These are phyloP conservation scores for Tragopan temminckii DNA, from an alignment of 2,797 vertebrate genomes.

Conservation along the genomic window DNA sequence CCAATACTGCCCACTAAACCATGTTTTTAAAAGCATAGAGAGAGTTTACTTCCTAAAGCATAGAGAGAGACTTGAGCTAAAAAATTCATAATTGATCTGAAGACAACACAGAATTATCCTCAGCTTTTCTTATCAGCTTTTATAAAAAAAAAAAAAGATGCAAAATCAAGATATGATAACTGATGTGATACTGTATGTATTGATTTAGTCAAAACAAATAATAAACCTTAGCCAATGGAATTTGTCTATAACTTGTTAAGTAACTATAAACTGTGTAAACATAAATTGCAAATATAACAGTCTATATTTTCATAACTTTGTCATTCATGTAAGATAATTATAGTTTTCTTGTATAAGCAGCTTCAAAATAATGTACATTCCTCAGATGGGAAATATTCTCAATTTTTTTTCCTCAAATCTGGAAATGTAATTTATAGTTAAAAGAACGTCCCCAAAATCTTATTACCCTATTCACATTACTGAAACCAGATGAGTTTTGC, in stretches of 20 bases:
- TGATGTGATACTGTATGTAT: background rate
- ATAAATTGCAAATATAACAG: conserved; percentile 23
- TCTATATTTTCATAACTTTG: conserved; percentile 1
- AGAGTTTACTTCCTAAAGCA: too few relatives aligned
- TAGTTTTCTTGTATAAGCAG: conserved; percentile 21
- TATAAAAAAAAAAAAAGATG: background rate
- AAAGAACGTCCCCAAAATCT: background rate
- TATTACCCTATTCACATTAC: background rate
- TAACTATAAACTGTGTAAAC: background rate
- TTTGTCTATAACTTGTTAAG: conserved; percentile 48
- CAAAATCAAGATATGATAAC: background rate
- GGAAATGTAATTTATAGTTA: conserved; percentile 61
- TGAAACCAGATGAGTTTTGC: background rate
- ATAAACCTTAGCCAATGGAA: background rate
- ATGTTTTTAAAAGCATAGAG: too few relatives aligned
- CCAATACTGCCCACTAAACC: too few relatives aligned
- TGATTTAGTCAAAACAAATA: conserved; percentile 2
- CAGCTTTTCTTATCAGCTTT: background rate
- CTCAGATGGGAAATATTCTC: conserved; percentile 1
- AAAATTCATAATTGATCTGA: too few relatives aligned
- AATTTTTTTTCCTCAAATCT: conserved; percentile 39
- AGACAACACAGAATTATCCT: too few relatives aligned
- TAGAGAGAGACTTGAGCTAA: too few relatives aligned
- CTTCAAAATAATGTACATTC: background rate
- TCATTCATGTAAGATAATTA: background rate